phyloP scores from a whole-genome alignment of 2,797 vertebrate genomes.

The Poecilia gillii region DNA sequence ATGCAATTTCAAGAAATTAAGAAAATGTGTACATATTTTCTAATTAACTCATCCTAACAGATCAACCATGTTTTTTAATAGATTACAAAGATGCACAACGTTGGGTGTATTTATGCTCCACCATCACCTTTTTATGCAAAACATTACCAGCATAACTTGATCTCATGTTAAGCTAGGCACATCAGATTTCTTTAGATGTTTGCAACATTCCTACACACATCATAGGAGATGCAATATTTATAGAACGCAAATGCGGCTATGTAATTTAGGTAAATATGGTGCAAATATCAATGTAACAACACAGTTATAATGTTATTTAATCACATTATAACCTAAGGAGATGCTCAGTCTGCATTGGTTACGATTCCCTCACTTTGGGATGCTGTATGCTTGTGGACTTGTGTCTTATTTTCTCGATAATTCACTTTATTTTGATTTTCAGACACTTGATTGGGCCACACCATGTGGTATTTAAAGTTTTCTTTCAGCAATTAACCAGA shows the following conservation, averaged over 20 bases:
- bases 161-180: too few species aligned
- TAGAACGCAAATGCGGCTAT: too few species aligned
- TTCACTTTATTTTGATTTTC: slow-evolving; percentile 5
- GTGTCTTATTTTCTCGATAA: neutral
- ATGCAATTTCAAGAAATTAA: neutral
- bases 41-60: neutral
- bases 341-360: too few species aligned
- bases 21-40: neutral
- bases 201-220: too few species aligned
- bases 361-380: neutral
- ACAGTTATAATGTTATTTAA: too few species aligned
- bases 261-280: too few species aligned
- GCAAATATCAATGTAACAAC: too few species aligned
- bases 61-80: neutral
- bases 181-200: neutral
- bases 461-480: neutral
- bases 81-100: neutral
- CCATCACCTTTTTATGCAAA: neutral
- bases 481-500: neutral
- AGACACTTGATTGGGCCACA: neutral
- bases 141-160: neutral
- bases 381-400: neutral
- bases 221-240: too few species aligned
- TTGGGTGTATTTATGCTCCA: neutral
- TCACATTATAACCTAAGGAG: too few species aligned